A percentile compares a stretch with the other conserved stretches of the same genome.
Evolutionary conservation across 2,797 vertebrate species (phyloP).

Genomic region (Myotis daubentonii): DNA sequence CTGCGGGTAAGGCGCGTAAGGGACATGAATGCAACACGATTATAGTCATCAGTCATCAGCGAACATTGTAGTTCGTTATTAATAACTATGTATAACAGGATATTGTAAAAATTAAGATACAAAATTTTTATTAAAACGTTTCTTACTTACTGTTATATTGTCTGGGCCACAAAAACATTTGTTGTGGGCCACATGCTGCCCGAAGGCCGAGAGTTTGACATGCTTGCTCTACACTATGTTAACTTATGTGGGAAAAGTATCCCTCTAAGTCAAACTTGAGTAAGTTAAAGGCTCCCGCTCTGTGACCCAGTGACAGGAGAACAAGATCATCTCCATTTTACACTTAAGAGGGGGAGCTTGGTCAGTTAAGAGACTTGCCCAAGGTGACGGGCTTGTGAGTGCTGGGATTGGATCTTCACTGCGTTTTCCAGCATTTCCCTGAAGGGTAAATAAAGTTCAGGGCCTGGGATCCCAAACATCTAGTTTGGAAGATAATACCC

Average conservation of each 20-base stretch:
- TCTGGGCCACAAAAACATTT: too few relatives aligned
- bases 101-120: too few relatives aligned
- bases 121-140: too few relatives aligned
- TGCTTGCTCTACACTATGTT: neutral
- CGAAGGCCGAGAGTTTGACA: too few relatives aligned
- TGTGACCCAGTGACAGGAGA: neutral
- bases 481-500: neutral
- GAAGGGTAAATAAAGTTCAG: constrained; percentile 41
- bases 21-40: too few relatives aligned
- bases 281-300: neutral
- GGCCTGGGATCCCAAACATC: neutral
- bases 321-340: neutral
- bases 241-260: neutral
- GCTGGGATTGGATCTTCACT: neutral
- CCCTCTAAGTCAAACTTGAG: neutral
- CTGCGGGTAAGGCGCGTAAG: fast-evolving
- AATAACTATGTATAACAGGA: too few relatives aligned
- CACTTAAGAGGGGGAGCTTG: neutral
- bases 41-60: too few relatives aligned
- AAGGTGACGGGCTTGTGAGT: neutral
- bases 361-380: neutral
- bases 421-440: neutral
- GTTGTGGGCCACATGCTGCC: too few relatives aligned
- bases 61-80: too few relatives aligned
- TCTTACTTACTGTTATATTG: too few relatives aligned